Base-by-base conservation (phyloP, 2,797 vertebrate species). In the Molossus alvarezi region DNA sequence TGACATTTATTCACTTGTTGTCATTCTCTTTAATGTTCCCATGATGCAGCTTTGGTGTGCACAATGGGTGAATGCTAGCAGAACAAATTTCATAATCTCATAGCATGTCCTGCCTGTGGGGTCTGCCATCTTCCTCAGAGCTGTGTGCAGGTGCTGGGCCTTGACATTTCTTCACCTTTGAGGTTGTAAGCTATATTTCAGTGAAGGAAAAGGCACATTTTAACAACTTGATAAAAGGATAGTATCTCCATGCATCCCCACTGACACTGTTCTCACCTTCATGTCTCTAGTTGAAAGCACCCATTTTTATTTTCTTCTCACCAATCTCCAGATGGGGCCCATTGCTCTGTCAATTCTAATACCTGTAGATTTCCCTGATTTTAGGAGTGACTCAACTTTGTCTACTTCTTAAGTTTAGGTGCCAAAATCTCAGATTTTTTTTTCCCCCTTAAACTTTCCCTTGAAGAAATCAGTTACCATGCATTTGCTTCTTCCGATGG, bases 291-390 rank as follows among this genome's bases (percentile, higher is more conserved):
- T 41, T 79, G 23, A 83, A 87, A 83, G 21, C 41, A 8, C 1
- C 18, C 25, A 12, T 71, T 87, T 91, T 83, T 73, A 41, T 86
- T 88, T 85, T 75, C 9, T 93, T 29, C 29, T 67, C 48, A 85
- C 14, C 57, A 1, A n/a, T 55, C 45, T 65, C 37, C 27, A 51
- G 58, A 58, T 60, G 62, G 17, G 8, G 8, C 6, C 6, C 4
- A 18, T 41, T 87, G 4, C 20, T n/a, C 87, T 76, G 53, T 75
- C 10, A 72, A 27, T 5, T 60, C 5, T 15, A 75, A 76, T 45
- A 76, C 5, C 18, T 82, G 1, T 4, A 73, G 14, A 8, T 64
- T 86, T 67, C 18, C 2, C 1, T 92, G 37, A 64, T 90, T 95
- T 67, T 33, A 73, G 58, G 25, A 33, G 9, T 62, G 25, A 64